phyloP scores from a whole-genome alignment of 2,888 invertebrate genomes.

The Agrotis puta region DNA sequence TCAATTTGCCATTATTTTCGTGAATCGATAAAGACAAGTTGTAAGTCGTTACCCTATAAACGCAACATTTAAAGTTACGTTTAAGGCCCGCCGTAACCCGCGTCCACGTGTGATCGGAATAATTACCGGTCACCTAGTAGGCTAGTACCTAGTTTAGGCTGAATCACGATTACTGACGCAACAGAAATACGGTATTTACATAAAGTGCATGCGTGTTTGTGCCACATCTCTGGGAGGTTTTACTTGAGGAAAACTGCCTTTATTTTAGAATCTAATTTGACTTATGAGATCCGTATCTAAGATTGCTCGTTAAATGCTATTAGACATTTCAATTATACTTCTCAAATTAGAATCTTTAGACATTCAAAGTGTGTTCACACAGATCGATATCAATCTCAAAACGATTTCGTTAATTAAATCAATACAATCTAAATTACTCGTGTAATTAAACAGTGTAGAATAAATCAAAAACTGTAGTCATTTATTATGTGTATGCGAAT shows the following conservation, averaged over 20 bases:
- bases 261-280: conserved; percentile 19
- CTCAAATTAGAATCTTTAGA: conserved; percentile 39
- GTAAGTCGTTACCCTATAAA: conserved; percentile 87
- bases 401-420: conserved; percentile 66
- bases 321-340: conserved; percentile 51
- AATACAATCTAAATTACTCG: conserved; percentile 62
- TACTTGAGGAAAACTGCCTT: conserved; percentile 27
- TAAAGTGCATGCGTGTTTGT: conserved; percentile 52
- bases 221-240: conserved; percentile 32
- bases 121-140: conserved; percentile 78
- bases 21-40: conserved; percentile 80
- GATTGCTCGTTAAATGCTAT: conserved; percentile 48
- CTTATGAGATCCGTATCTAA: conserved; percentile 38
- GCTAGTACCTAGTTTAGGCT: conserved; percentile 73
- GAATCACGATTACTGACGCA: conserved; percentile 85
- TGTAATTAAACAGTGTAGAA: conserved; percentile 70
- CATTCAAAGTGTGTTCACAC: conserved; percentile 54
- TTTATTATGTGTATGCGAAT: conserved; percentile 75
- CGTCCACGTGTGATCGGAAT: conserved; percentile 89
- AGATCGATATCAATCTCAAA: conserved; percentile 56
- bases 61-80: conserved; percentile 76
- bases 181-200: conserved; percentile 66
- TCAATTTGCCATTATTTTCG: conserved; percentile 73
- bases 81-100: conserved; percentile 84
- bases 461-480: conserved; percentile 74